phyloP scores from a whole-genome alignment of 1,140 invertebrate species.

The Piezodorus guildinii region DNA sequence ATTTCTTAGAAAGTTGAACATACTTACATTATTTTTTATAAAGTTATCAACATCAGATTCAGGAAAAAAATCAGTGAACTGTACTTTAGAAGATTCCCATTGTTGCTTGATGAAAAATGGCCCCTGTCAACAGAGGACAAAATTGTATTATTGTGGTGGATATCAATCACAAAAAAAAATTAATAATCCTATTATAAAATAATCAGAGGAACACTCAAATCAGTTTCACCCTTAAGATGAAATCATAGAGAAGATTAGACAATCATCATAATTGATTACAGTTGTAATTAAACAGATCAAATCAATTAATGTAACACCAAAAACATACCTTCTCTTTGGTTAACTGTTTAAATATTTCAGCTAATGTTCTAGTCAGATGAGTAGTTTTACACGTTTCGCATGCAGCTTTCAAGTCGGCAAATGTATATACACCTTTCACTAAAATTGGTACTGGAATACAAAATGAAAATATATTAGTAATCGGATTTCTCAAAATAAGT shows the following conservation, averaged over 20 bases:
- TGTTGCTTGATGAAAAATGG: slow-evolving; percentile 15
- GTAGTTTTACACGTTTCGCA: neutral
- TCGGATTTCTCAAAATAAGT: no score
- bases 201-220: neutral
- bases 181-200: neutral
- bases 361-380: neutral
- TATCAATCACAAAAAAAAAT: neutral
- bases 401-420: neutral
- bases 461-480: neutral
- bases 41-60: slow-evolving; percentile 18
- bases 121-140: slow-evolving; percentile 10
- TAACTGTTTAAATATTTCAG: neutral
- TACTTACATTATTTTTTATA: slow-evolving; percentile 13
- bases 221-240: slow-evolving; percentile 11
- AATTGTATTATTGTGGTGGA: neutral
- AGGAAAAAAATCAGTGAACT: slow-evolving; percentile 22
- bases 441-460: neutral
- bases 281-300: no score
- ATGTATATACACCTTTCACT: neutral
- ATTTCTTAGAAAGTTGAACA: no score
- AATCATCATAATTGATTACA: neutral
- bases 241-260: slow-evolving; percentile 14
- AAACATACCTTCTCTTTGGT: neutral
- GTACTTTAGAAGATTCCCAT: slow-evolving; percentile 21
- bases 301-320: no score